Percentiles rank a stretch among this genome's conserved stretches.
These are phyloP conservation scores for Oenanthe oenanthe DNA, from an alignment of 2,113 vertebrate genomes.

Conservation along the genomic window DNA sequence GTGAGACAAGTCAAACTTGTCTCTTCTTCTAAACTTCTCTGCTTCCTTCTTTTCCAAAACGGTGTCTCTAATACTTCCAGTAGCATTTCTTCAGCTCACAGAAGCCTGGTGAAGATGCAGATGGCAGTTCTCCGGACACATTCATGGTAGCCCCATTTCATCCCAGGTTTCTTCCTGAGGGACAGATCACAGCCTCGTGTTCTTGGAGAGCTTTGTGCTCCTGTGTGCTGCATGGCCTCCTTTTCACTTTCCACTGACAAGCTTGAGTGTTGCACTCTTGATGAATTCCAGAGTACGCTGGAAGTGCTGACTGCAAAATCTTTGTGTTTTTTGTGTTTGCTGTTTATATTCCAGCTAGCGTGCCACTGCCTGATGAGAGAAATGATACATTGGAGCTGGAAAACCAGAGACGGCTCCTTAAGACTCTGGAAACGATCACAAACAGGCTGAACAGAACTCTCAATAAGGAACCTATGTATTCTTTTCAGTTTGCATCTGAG, in stretches of 20 bases:
- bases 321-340: slow-evolving; percentile 37
- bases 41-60: not conserved
- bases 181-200: not conserved
- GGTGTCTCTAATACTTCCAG: not conserved
- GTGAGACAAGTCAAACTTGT: slow-evolving; percentile 70
- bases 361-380: slow-evolving; percentile 90
- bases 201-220: not conserved
- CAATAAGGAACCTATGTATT: slow-evolving; percentile 88
- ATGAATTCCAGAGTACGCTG: not conserved
- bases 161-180: not conserved
- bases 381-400: slow-evolving; percentile 91
- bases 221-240: not conserved
- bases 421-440: slow-evolving; percentile 89
- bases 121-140: not conserved
- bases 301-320: slow-evolving; percentile 4
- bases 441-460: slow-evolving; percentile 91
- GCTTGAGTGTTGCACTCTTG: not conserved
- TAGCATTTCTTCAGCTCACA: not conserved
- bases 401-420: slow-evolving; percentile 92
- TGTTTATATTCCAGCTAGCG: slow-evolving; percentile 88
- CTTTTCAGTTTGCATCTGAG: slow-evolving; percentile 89
- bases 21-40: not conserved
- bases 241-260: not conserved
- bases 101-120: not conserved
- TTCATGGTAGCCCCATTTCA: not conserved